Base-by-base conservation (phyloP, 1,140 invertebrate species). In the Drosophila navojoa region DNA sequence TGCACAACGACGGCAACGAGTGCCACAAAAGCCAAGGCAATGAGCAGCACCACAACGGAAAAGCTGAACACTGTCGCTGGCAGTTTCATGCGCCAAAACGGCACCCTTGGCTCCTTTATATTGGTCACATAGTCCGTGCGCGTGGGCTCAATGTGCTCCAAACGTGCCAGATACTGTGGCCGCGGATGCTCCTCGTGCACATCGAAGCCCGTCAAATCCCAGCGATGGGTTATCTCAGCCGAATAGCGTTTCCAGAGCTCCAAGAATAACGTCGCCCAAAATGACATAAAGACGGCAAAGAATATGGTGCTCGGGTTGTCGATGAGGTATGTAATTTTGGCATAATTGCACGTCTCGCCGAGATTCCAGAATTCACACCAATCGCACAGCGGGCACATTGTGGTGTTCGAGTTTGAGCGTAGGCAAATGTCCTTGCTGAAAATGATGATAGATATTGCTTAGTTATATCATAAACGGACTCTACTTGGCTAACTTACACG, bases 191-290 rank as follows among this genome's bases (percentile, higher is more conserved):
- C 97, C 78, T 97, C 96, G 82, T 97, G 95, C 42, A 95, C 93
- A 93, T 97, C 96, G 87, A 97, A 98, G 4, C 96, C 96, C 2
- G 96, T 97, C 54, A 98, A 93, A 92, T 97, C 97, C 97, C 97
- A 98, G 44, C 96, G 94, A 92, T 98, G 97, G 1, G 96, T 97
- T 81, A 98, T 97, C 93, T 97, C 96, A 0, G 96, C 96, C 1
- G 97, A 96, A 92, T 98, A 97, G 38, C 98, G 93, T 92, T 99
- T 99, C 98, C 98, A 99, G 69, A 98, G 93, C 93, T 99, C 98
- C 77, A 98, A 92, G 93, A 98, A 98, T 71, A 97, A 94, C 4
- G 96, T 95, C 27, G 95, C 96, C 97, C 98, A 99, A 91, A 99
- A 95, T 38, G 98, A 98, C 98, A 99, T 99, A 89, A 99, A 97